Base-by-base conservation (phyloP, 2,888 invertebrate genomes). In the Nudaria mundana region DNA sequence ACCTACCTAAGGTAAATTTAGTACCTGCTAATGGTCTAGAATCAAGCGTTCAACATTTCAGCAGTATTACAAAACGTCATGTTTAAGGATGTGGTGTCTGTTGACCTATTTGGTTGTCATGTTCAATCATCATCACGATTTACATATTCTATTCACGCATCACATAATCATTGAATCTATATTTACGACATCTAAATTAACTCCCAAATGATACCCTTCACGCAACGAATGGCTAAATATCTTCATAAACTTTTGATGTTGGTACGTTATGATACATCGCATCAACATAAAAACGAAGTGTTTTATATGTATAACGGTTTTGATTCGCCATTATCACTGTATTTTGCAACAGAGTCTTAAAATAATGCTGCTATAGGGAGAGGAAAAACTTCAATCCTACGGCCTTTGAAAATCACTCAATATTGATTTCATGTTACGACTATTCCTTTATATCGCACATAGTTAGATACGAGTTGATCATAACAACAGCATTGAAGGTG, bases 381-480 rank as follows among this genome's bases (percentile, higher is more conserved):
- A 51, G 41, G 33, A 48, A 52, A 32, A 40, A 42, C 45, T 47
- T 40, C 54, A 56, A 63, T 62, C 64, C 68, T 64, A 72, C 55
- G 62, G 62, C 63, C 56, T 41, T 66, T 67, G 46, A 65, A 66
- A 74, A 78, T 81, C 77, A 73, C 73, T 72, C 74, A 73, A 76
- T 81, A 81, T 81, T 74, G 73, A 72, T 70, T 68, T 66, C 61
- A 66, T 62, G 62, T 68, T 70, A 71, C 57, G 71, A 66, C 56
- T 67, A 61, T 66, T 63, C 48, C 53, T 51, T 37, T 54, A 48
- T 61, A 63, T 58, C 58, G 38, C 43, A 48, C 52, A 44, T 56
- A 54, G 62, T 70, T 54, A 44, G 55, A 49, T 61, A 26, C 30
- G 25, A 8, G 22, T 25, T 20, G 53, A 55, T 46, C 43, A 48